Evolutionary conservation across 2,797 vertebrate species (phyloP).

Genomic region (Poeciliopsis turneri): DNA sequence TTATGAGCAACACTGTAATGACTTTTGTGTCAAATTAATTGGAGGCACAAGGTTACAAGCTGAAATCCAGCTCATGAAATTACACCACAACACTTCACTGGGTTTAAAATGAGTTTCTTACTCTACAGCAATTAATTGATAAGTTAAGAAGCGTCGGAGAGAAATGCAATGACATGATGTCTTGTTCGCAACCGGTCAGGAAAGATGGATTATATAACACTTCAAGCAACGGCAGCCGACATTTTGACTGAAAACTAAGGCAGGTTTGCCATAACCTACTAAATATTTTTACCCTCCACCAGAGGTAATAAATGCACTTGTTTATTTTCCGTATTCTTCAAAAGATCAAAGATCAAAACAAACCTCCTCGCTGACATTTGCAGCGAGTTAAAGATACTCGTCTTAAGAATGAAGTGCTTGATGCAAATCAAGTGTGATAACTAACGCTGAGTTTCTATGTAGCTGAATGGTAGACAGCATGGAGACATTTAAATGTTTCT

Average conservation of each 20-base stretch:
- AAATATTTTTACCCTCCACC: neutral
- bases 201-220: neutral
- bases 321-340: neutral
- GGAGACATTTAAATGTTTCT: slow-evolving; percentile 21
- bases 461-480: slow-evolving; percentile 13
- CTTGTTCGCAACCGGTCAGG: slow-evolving; percentile 19
- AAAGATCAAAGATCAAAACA: neutral
- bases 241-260: neutral
- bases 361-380: neutral
- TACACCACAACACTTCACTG: neutral
- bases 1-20: neutral
- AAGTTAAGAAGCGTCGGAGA: slow-evolving; percentile 11
- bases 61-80: slow-evolving; percentile 2
- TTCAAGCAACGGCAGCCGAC: neutral
- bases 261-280: neutral
- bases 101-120: slow-evolving; percentile 7
- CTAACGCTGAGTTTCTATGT: neutral
- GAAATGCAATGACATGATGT: slow-evolving; percentile 18
- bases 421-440: neutral
- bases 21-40: slow-evolving; percentile 14
- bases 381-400: neutral
- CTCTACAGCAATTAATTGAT: slow-evolving; percentile 24
- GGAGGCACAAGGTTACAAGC: neutral
- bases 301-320: too few species aligned
- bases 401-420: neutral